phyloP scores from a whole-genome alignment of 1,140 invertebrate species.

The Ditylenchus dipsaci region DNA sequence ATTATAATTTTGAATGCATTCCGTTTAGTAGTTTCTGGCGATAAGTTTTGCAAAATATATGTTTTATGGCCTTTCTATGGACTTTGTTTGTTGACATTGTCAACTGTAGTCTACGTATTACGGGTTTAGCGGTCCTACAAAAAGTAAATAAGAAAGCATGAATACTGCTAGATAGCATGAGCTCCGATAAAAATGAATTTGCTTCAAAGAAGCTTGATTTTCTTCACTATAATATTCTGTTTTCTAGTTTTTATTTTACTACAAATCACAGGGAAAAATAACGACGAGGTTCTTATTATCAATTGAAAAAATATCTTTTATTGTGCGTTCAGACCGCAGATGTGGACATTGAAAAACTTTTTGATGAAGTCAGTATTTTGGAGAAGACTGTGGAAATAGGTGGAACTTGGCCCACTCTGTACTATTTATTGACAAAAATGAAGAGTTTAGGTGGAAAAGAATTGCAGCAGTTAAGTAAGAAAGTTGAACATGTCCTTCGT shows the following conservation, averaged over 20 bases:
- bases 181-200: neutral
- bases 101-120: too few relatives aligned
- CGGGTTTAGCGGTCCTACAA: too few relatives aligned
- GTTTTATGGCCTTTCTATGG: too few relatives aligned
- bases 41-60: too few relatives aligned
- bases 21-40: too few relatives aligned
- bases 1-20: too few relatives aligned
- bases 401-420: too few relatives aligned
- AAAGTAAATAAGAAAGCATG: too few relatives aligned
- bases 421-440: too few relatives aligned
- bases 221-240: neutral
- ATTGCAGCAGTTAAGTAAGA: neutral
- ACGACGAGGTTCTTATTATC: neutral
- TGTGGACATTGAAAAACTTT: neutral
- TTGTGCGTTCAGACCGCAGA: neutral
- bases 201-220: neutral
- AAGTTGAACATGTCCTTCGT: neutral
- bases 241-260: neutral
- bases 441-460: too few relatives aligned
- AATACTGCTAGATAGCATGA: neutral
- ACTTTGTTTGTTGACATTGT: too few relatives aligned
- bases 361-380: neutral
- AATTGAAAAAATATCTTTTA: neutral
- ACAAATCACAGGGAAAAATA: neutral
- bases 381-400: neutral